Conservation (phyloP, 1,140 invertebrate species). For the Pseudomyrmex dendroicus region DNA sequence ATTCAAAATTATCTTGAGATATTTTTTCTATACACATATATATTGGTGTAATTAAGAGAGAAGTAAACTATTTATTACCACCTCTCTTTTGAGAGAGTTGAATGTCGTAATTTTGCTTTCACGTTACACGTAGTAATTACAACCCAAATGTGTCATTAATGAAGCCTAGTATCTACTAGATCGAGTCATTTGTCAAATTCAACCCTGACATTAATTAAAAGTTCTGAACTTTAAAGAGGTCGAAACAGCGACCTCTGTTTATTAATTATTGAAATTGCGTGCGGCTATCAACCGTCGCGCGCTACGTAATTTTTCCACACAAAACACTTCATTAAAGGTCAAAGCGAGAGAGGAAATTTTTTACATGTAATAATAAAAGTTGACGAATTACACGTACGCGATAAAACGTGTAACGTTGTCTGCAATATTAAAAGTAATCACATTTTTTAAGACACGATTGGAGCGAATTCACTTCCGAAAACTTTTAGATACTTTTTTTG, state of each 20-base stretch:
- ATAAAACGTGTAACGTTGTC: background rate
- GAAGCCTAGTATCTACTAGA: background rate
- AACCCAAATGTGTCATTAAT: too few relatives aligned
- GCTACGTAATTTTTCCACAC: background rate
- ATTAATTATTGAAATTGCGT: constrained; percentile 17
- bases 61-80: background rate
- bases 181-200: background rate
- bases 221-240: background rate
- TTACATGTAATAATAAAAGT: background rate
- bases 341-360: background rate
- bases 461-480: too few relatives aligned
- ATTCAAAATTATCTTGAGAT: background rate
- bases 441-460: too few relatives aligned
- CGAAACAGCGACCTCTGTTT: background rate
- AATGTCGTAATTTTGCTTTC: background rate
- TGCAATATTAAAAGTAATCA: background rate
- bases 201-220: constrained; percentile 27
- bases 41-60: too few relatives aligned
- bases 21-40: too few relatives aligned
- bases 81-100: background rate
- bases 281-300: background rate
- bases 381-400: background rate
- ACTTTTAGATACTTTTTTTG: too few relatives aligned
- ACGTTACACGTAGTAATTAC: too few relatives aligned
- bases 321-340: constrained; percentile 7